Evolutionary conservation across 2,797 vertebrate species (phyloP).

Genomic region (Craterocephalus amniculus): DNA sequence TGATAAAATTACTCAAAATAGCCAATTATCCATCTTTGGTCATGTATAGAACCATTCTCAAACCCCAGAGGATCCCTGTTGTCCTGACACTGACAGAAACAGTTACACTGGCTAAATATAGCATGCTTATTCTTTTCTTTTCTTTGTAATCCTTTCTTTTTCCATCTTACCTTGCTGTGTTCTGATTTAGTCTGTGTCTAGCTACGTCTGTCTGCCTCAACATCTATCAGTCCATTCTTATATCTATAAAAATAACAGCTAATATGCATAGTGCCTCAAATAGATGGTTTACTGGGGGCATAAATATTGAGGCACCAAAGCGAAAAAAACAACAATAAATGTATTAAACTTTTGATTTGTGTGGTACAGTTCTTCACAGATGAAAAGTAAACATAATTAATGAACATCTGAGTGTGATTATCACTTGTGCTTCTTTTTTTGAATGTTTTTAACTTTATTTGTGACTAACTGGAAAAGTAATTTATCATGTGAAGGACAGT

Average conservation of each 20-base stretch:
- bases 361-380: constrained; percentile 19
- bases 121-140: constrained; percentile 25
- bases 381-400: constrained; percentile 16
- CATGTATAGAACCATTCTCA: constrained; percentile 73
- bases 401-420: constrained; percentile 38
- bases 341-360: constrained; percentile 8
- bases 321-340: constrained; percentile 23
- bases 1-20: constrained; percentile 85
- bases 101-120: constrained; percentile 81
- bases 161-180: constrained; percentile 35
- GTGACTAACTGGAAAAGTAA: constrained; percentile 38
- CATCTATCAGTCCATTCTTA: constrained; percentile 61
- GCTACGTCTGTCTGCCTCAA: constrained; percentile 44
- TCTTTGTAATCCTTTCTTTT: constrained; percentile 35
- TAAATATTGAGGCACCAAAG: constrained; percentile 16
- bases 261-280: constrained; percentile 22
- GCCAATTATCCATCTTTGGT: constrained; percentile 85
- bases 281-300: constrained; percentile 23
- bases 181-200: constrained; percentile 50
- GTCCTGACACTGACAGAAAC: constrained; percentile 80
- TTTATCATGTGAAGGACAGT: constrained; percentile 51
- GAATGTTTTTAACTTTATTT: constrained; percentile 52
- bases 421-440: constrained; percentile 13
- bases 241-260: constrained; percentile 55
- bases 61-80: constrained; percentile 76